Conservation (phyloP, 2,113 vertebrate species). For the Lophura nycthemera region DNA sequence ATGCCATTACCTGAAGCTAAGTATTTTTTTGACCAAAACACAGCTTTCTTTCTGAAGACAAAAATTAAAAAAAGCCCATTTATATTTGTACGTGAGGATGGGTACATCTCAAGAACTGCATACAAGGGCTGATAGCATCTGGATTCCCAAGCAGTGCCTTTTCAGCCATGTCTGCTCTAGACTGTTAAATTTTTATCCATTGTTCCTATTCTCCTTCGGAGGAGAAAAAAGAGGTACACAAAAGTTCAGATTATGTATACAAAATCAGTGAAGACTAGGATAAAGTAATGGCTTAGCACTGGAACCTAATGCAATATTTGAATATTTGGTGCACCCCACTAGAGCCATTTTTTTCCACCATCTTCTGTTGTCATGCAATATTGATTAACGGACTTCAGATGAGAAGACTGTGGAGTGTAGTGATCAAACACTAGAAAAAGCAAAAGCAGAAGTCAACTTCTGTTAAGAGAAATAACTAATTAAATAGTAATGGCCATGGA, state of each 20-base stretch:
- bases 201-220: not conserved
- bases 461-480: not conserved
- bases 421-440: not conserved
- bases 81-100: not conserved
- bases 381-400: not conserved
- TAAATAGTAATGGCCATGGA: not conserved
- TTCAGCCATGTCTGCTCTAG: not conserved
- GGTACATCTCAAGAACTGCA: not conserved
- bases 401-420: not conserved
- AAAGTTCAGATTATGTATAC: not conserved
- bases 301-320: not conserved
- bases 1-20: not conserved
- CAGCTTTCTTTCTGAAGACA: not conserved
- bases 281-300: not conserved
- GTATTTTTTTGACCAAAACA: not conserved
- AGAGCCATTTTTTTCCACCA: not conserved
- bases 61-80: not conserved
- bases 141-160: constrained; percentile 9
- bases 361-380: not conserved
- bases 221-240: not conserved
- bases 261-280: not conserved
- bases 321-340: not conserved
- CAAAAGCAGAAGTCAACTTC: not conserved
- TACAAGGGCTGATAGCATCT: not conserved
- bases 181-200: not conserved